Evolutionary conservation across 1,140 invertebrate genomes (phyloP).

Genomic region (Trachymyrmex septentrionalis): DNA sequence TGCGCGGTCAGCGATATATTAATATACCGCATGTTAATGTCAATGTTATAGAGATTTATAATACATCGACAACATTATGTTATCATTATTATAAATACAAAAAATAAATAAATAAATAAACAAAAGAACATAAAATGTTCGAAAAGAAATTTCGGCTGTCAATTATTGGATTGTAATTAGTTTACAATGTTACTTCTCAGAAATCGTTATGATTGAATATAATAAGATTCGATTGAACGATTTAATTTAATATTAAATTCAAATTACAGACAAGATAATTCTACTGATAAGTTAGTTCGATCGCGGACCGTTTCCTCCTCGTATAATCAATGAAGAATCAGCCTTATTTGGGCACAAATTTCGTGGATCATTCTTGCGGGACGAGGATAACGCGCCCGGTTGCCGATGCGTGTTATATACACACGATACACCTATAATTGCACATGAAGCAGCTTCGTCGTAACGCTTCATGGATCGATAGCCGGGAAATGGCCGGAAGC

Average conservation of each 20-base stretch:
- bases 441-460: slow-evolving; percentile 82
- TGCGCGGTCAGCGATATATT: slow-evolving; percentile 11
- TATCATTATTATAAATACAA: background rate
- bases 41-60: slow-evolving; percentile 10
- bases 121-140: background rate
- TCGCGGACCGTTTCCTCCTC: background rate
- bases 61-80: background rate
- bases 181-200: background rate
- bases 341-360: background rate
- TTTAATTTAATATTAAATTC: slow-evolving; percentile 1
- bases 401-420: slow-evolving; percentile 48
- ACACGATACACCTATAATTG: slow-evolving; percentile 85
- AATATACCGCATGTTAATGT: slow-evolving; percentile 32
- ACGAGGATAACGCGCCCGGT: background rate
- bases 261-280: background rate
- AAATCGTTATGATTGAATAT: background rate
- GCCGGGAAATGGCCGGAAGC: slow-evolving; percentile 86
- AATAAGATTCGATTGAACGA: background rate
- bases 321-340: background rate
- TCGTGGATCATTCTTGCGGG: background rate
- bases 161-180: background rate
- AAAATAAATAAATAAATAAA: too few relatives aligned
- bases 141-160: background rate
- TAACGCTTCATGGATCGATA: slow-evolving; percentile 86
- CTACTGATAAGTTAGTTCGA: background rate